Evolutionary conservation across 2,797 vertebrate genomes (phyloP).

Genomic region (Spinibarbus caldwelli): DNA sequence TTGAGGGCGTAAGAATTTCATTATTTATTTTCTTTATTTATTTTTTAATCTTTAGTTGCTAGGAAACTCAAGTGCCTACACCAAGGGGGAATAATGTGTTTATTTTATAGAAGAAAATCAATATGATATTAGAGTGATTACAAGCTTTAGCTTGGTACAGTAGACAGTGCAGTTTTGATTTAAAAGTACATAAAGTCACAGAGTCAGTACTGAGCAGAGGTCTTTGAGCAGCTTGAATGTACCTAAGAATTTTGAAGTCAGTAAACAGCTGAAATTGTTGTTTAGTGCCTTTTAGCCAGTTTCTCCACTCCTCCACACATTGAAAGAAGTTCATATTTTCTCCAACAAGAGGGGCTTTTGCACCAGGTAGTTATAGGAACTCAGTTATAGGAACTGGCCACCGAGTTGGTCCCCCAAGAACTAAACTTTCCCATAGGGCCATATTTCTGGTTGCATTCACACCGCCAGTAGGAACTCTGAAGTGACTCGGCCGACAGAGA

Average conservation of each 20-base stretch:
- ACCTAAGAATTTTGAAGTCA: background rate
- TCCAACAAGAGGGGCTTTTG: background rate
- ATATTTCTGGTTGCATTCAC: background rate
- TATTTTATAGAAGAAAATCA: background rate
- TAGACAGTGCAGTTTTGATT: background rate
- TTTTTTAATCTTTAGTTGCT: slow-evolving; percentile 15
- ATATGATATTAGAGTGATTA: slow-evolving; percentile 17
- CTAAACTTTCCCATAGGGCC: background rate
- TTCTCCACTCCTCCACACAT: background rate
- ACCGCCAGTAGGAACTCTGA: no score
- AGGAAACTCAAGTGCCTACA: slow-evolving; percentile 1
- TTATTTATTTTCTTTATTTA: background rate
- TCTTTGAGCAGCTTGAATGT: background rate
- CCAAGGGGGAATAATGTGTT: background rate
- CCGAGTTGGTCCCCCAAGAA: background rate
- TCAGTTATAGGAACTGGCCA: background rate
- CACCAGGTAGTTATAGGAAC: background rate
- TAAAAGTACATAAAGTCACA: background rate
- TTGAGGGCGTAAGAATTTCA: background rate
- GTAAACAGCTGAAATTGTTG: background rate
- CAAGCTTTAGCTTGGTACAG: background rate
- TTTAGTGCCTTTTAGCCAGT: background rate
- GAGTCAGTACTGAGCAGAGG: background rate
- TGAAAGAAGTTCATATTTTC: background rate
- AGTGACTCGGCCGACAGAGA: no score